Evolutionary conservation across 2,888 invertebrate species (phyloP).

Genomic region (Yponomeuta sedellus): DNA sequence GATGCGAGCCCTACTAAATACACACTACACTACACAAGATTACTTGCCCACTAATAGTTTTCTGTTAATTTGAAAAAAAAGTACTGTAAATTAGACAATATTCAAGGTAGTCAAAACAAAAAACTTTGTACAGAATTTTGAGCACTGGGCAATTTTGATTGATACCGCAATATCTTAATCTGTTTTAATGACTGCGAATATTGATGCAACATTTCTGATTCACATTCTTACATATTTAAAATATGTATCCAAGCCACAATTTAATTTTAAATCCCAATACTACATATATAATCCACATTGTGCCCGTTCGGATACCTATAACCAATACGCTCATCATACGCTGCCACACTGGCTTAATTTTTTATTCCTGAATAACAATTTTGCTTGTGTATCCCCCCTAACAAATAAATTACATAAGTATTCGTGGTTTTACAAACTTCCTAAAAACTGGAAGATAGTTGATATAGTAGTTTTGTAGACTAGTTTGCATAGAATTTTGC

Average conservation of each 20-base stretch:
- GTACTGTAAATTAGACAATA: no score
- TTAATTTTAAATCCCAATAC: neutral
- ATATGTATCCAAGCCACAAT: neutral
- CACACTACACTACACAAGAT: slow-evolving; percentile 27
- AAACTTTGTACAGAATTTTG: neutral
- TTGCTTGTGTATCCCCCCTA: slow-evolving; percentile 41
- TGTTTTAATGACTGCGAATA: neutral
- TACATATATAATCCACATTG: slow-evolving; percentile 2
- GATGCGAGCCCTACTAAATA: slow-evolving; percentile 68
- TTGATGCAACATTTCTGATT: neutral
- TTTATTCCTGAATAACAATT: slow-evolving; percentile 52
- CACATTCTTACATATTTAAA: neutral
- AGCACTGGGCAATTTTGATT: neutral
- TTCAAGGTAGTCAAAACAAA: slow-evolving; percentile 1
- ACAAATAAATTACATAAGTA: slow-evolving; percentile 27
- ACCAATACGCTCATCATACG: slow-evolving; percentile 65
- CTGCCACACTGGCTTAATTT: slow-evolving; percentile 57
- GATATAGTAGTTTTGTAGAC: slow-evolving; percentile 12
- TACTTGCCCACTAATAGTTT: neutral
- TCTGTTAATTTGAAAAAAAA: neutral
- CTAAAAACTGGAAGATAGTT: slow-evolving; percentile 18
- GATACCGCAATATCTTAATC: slow-evolving; percentile 4
- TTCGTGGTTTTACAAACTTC: slow-evolving; percentile 20
- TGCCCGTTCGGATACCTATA: neutral
- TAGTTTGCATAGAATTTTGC: slow-evolving; percentile 14